Percentiles rank a stretch among this genome's conserved stretches.
phyloP scores from a whole-genome alignment of 2,113 vertebrate genomes.

The Solea senegalensis region DNA sequence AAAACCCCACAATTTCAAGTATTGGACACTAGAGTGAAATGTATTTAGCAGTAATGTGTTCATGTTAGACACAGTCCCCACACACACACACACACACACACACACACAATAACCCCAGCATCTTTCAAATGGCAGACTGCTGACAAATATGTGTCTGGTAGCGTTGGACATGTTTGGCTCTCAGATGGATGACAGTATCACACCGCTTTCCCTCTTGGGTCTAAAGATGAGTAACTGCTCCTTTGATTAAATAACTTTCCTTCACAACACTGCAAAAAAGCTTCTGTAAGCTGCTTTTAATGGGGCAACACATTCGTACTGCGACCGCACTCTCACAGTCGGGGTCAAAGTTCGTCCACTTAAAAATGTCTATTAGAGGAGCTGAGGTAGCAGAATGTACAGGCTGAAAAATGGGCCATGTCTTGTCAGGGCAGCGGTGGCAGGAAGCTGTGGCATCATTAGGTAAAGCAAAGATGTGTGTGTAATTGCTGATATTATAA shows the following conservation, averaged over 20 bases:
- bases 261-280: slow-evolving; percentile 79
- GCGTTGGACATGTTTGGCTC: slow-evolving; percentile 34
- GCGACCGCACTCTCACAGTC: slow-evolving; percentile 71
- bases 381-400: slow-evolving; percentile 89
- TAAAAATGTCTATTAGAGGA: slow-evolving; percentile 82
- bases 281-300: slow-evolving; percentile 88
- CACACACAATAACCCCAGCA: neutral
- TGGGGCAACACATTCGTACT: slow-evolving; percentile 82
- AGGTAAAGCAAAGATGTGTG: slow-evolving; percentile 74
- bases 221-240: slow-evolving; percentile 79
- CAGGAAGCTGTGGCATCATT: slow-evolving; percentile 80
- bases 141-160: slow-evolving; percentile 26
- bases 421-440: slow-evolving; percentile 76
- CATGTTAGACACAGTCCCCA: too few species aligned
- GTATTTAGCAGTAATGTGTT: too few species aligned
- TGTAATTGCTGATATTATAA: slow-evolving; percentile 85
- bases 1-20: too few species aligned
- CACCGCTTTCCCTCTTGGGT: slow-evolving; percentile 75
- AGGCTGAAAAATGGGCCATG: slow-evolving; percentile 85
- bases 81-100: neutral
- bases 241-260: slow-evolving; percentile 86
- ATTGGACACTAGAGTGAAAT: too few species aligned
- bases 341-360: slow-evolving; percentile 83
- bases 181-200: slow-evolving; percentile 79
- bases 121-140: slow-evolving; percentile 2